Evolutionary conservation across 2,888 invertebrate species (phyloP), one percentile per base, ranked within the genome.

Genomic region (Chironomus riparius): DNA sequence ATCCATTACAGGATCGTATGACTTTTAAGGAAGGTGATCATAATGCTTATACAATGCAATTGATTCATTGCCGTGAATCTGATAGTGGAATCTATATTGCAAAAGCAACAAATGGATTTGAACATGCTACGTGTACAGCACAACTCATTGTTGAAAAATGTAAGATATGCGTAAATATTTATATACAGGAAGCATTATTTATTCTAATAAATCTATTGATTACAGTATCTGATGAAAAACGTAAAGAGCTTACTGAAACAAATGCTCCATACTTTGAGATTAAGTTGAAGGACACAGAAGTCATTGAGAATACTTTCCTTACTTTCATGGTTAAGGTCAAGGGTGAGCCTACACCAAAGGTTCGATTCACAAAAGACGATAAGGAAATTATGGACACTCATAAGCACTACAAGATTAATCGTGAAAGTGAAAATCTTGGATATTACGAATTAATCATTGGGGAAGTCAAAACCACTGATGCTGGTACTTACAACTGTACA

Each of bases 41-140:
- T 76, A 88, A 87, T 78, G 86, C 86, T 47, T 91, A 91, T 83
- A 90, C 89, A 76, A 85, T 97, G 79, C 88, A 90, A 79, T 88
- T 93, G 78, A 88, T 89, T 80, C 92, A 94, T 82, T 92, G 92
- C 80, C 85, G 87, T 77, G 88, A 91, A 79, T 89, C 88, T 38
- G 97, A 97, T 83, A 88, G 90, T n/a, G 97, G 95, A 70, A 88
- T 94, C 65, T 98, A 98, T 83, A 94, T 94, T 0, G 94, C 95
- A 68, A 89, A 93, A 78, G 96, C 96, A 21, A 90, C 91, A 77
- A 94, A 95, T 81, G 86, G 87, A 28, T 88, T 90, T 77, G 94
- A 95, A 77, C 92, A 91, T 80, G 87, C 92, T 68, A 90, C 92
- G 77, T 93, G 94, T 83, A 94, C 95, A 61, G 94, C 95, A 77